Evolutionary conservation across 1,140 invertebrate genomes (phyloP), one percentile per base, ranked within the genome.

Genomic region (Berghia stephanieae): DNA sequence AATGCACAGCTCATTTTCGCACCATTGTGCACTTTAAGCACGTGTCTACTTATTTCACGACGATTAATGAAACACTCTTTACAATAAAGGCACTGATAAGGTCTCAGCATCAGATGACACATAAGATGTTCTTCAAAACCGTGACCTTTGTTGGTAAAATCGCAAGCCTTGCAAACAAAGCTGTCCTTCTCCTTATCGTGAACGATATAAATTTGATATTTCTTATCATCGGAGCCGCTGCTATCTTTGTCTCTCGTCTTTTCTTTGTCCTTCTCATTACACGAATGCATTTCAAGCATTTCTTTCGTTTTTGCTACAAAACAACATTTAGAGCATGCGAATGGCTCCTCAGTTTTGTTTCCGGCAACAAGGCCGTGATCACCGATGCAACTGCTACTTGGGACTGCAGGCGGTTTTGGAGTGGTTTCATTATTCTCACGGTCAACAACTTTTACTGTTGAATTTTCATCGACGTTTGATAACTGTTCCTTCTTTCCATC

Each of bases 21-120:
- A 18, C 81, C 81, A 24, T 67, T 68, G 43, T 82, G 81, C n/a
- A 52, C n/a, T 27, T 71, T 70, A 1, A 57, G 72, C 18, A 82
- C 78, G 44, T 82, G 81, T 27, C 73, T 55, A 13, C 81, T 73
- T 31, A 82, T 80, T 34, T 82, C 81, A 42, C 75, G 74, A 16
- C 81, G 76, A 40, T 79, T 80, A 4, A 80, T 76, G 52, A 82
- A 82, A 36, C 78, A 79, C 70, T 82, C 78, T 38, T 77, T 73
- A 67, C 81, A 82, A 66, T 82, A 80, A 3, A 82, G 68, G 57
- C 81, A 82, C 72, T 82, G 81, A 52, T 82, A 82, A 2, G 81
- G 81, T 68, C 72, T 67, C 6, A 80, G 31, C 38, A 82, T 78
- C 24, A 82, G 75, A 71, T 82, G 81, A 49, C 81, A 82, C 81